These are phyloP conservation scores for Tokudaia muenninki DNA, from an alignment of 2,797 vertebrate genomes.

Conservation along the genomic window DNA sequence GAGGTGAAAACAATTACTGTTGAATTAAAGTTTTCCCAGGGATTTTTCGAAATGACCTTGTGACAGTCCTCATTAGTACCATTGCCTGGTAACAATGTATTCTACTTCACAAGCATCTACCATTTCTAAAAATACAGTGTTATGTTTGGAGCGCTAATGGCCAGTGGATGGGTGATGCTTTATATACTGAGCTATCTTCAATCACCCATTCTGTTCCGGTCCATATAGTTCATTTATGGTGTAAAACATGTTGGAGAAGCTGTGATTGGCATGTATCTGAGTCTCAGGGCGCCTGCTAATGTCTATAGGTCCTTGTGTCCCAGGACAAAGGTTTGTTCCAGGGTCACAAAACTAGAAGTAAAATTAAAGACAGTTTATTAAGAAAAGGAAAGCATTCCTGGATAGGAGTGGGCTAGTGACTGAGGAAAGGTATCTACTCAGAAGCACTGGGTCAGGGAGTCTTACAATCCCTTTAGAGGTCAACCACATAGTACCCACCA, in stretches of 20 bases:
- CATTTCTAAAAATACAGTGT: neutral
- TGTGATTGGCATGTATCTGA: neutral
- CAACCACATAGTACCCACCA: too few relatives aligned
- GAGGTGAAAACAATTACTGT: neutral
- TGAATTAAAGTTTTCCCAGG: neutral
- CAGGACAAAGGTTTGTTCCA: neutral
- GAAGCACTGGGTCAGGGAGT: neutral
- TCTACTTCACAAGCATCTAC: neutral
- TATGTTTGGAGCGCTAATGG: neutral
- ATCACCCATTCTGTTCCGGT: neutral
- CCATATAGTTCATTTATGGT: fast-evolving
- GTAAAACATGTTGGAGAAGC: neutral
- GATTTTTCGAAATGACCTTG: neutral
- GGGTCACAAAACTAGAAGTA: neutral
- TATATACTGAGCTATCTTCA: neutral
- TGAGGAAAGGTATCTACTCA: neutral
- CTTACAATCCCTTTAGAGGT: neutral
- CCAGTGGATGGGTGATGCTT: neutral
- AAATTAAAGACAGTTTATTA: neutral
- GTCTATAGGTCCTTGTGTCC: neutral
- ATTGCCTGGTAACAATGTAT: neutral
- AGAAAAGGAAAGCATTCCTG: neutral
- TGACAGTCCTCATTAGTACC: neutral
- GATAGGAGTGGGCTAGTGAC: neutral
- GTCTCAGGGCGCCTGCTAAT: neutral